phyloP scores from a whole-genome alignment of 2,797 vertebrate genomes.

The Periophthalmus magnuspinnatus region DNA sequence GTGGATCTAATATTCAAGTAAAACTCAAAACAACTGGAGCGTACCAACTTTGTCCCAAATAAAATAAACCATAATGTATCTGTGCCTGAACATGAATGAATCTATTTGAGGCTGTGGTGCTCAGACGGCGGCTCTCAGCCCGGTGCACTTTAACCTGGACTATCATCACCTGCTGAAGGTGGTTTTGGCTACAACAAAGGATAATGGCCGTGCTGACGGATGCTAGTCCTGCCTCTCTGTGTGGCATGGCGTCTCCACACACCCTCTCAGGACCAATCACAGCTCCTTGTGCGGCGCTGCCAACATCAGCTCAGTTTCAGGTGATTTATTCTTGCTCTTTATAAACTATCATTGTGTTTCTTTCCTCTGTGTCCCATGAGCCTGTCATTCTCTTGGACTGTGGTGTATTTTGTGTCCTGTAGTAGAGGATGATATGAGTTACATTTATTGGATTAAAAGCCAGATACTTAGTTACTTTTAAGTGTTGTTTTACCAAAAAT shows the following conservation, averaged over 20 bases:
- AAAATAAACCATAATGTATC: conserved; percentile 6
- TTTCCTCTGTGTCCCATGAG: background rate
- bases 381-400: background rate
- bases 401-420: background rate
- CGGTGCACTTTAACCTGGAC: conserved; percentile 81
- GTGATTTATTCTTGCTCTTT: conserved; percentile 50
- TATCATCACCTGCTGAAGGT: conserved; percentile 84
- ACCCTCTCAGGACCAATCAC: conserved; percentile 63
- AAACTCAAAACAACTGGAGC: too few species aligned
- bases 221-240: conserved; percentile 67
- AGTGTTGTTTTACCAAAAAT: background rate
- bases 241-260: conserved; percentile 68
- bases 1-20: too few species aligned
- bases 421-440: background rate
- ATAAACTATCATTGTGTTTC: background rate
- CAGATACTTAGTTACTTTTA: background rate
- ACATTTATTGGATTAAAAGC: background rate
- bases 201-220: conserved; percentile 85
- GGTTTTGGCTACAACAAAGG: conserved; percentile 80
- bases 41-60: too few species aligned
- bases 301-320: conserved; percentile 53
- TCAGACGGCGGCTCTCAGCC: conserved; percentile 61
- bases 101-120: conserved; percentile 72
- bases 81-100: conserved; percentile 63
- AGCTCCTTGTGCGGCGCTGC: conserved; percentile 55